These are phyloP conservation scores for Chrysolina haemoptera DNA, from an alignment of 2,888 invertebrate species.

Conservation along the genomic window DNA sequence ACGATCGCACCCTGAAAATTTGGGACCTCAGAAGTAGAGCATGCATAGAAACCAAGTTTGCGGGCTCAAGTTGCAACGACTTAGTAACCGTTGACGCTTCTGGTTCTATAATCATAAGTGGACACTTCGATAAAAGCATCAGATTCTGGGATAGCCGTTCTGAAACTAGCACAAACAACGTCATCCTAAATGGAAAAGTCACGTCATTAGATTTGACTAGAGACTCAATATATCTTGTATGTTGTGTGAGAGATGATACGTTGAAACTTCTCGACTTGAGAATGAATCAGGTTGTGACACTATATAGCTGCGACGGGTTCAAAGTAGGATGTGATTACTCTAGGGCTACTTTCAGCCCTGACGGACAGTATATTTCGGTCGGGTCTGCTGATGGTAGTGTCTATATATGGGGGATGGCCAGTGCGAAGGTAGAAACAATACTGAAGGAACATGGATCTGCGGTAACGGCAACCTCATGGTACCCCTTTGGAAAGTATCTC, in stretches of 20 bases:
- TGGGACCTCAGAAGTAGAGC: constrained; percentile 97
- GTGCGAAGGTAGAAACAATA: constrained; percentile 82
- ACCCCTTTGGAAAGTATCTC: constrained; percentile 84
- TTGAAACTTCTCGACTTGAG: constrained; percentile 94
- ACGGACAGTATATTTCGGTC: constrained; percentile 89
- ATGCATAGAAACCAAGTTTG: constrained; percentile 94
- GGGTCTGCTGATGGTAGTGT: constrained; percentile 94
- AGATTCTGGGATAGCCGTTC: constrained; percentile 97
- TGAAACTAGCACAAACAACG: constrained; percentile 88
- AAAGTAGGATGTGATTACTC: constrained; percentile 97
- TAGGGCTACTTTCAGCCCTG: constrained; percentile 92
- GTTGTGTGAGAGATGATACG: constrained; percentile 96
- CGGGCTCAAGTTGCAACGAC: constrained; percentile 97
- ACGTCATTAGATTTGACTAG: constrained; percentile 94
- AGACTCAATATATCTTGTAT: constrained; percentile 92
- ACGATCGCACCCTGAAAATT: constrained; percentile 97
- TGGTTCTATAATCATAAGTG: constrained; percentile 93
- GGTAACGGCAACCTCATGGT: constrained; percentile 92
- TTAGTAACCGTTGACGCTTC: constrained; percentile 91
- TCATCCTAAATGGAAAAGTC: constrained; percentile 91
- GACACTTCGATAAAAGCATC: constrained; percentile 97
- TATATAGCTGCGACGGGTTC: constrained; percentile 94
- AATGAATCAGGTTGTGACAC: constrained; percentile 91
- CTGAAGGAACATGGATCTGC: constrained; percentile 88
- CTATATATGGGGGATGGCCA: constrained; percentile 91